Base-by-base conservation (phyloP, 2,797 vertebrate species). In the Coracias cyanogaster region DNA sequence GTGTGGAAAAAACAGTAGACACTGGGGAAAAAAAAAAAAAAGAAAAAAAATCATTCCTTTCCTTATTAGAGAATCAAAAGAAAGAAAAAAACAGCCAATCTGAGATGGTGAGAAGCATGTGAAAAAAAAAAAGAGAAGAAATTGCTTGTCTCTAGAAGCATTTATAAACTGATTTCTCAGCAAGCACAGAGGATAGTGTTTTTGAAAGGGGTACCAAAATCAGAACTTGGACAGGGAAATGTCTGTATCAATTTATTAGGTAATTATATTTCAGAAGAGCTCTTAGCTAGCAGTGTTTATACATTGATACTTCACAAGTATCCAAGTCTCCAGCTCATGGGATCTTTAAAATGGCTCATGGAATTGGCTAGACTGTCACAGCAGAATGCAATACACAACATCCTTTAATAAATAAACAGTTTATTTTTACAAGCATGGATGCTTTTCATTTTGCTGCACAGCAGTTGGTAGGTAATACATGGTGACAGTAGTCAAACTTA, bases 361-460 rank as follows among this genome's bases (percentile, higher is more conserved):
- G 61, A 72, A 76, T 62, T 62, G 46, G 6, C 15, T 93, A 33
- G 21, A 48, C 5, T 31, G 17, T 62, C 43, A 8, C 17, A 88
- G 31, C 15, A 83, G 29, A 78, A 65, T 48, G 8, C 8, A 29
- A 10, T 13, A 31, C 20, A 41, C 25, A 81, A 55, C 8, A 51
- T 35, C 3, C 26, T 54, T 72, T 95, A 66, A 90, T 81, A 85
- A 46, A 12, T 13, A 91, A 82, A n/a, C 3, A 12, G 18, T 82
- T 89, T 60, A 49, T 54, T 93, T 93, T 95, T 86, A 69, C 19
- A 76, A 72, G 62, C 69, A 81, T n/a, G 49, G 7, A 31, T 41
- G 33, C 9, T 69, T 90, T 87, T 86, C n/a, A 72, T 94, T 89
- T 90, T 19, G 12, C 74, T 83, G 46, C 69, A 71, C 76, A 92